phyloP scores from a whole-genome alignment of 2,888 invertebrate genomes.

The Drymonia ruficornis region DNA sequence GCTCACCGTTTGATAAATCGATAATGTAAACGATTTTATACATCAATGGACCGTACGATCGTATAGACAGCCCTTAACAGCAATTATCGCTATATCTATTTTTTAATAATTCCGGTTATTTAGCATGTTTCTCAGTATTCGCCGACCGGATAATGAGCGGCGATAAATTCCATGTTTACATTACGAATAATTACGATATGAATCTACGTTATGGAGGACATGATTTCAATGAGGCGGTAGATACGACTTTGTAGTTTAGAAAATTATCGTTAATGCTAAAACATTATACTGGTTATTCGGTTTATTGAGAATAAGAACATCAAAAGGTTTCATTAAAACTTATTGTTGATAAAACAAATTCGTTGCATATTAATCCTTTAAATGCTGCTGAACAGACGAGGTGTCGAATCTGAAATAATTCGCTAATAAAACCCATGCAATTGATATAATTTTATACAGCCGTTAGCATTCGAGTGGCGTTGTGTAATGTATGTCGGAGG shows the following conservation, averaged over 20 bases:
- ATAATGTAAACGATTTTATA: constrained; percentile 62
- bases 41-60: constrained; percentile 50
- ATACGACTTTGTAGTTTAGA: constrained; percentile 34
- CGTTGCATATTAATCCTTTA: constrained; percentile 43
- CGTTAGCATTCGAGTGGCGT: constrained; percentile 77
- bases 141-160: constrained; percentile 58
- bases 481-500: constrained; percentile 76
- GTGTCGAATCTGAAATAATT: constrained; percentile 75
- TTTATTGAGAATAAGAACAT: no score
- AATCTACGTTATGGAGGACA: constrained; percentile 49
- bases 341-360: no score
- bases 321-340: no score
- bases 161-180: constrained; percentile 69
- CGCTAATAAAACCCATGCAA: constrained; percentile 74
- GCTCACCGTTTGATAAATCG: constrained; percentile 55
- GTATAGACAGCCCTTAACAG: constrained; percentile 40
- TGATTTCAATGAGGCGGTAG: constrained; percentile 51
- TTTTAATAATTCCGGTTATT: constrained; percentile 42
- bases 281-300: no score
- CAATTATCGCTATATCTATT: constrained; percentile 46
- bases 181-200: constrained; percentile 41
- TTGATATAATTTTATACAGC: constrained; percentile 81
- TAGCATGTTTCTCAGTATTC: constrained; percentile 59
- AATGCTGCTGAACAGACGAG: constrained; percentile 48
- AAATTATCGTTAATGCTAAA: neutral